Percentiles rank a stretch among this genome's conserved stretches.
phyloP scores from a whole-genome alignment of 2,888 invertebrate species.

The Abrostola triplasia region DNA sequence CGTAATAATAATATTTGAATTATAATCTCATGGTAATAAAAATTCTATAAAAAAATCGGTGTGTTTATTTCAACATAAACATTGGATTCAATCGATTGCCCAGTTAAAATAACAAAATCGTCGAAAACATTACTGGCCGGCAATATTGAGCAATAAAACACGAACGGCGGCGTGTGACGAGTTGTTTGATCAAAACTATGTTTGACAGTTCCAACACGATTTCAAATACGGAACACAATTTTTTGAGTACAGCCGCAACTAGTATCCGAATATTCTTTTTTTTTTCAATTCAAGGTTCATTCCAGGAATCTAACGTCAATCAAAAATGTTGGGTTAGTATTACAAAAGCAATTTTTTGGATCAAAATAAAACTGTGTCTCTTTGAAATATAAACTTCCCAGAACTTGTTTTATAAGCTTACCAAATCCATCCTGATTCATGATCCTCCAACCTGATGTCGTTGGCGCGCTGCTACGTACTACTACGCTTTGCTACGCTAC shows the following conservation, averaged over 20 bases:
- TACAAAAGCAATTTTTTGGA: not conserved
- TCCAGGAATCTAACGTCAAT: not conserved
- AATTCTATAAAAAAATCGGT: not conserved
- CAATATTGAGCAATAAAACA: constrained; percentile 15
- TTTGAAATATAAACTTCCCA: too few species aligned
- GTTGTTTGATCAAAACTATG: constrained; percentile 7
- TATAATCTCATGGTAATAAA: too few species aligned
- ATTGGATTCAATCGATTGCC: not conserved
- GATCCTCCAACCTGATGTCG: constrained; percentile 12
- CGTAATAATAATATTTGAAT: too few species aligned
- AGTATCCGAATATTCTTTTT: not conserved
- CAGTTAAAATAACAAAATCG: constrained; percentile 9
- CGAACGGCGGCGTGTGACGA: constrained; percentile 4
- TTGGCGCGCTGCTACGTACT: not conserved
- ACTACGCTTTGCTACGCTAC: not conserved
- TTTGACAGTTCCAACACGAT: constrained; percentile 2
- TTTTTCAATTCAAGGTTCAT: not conserved
- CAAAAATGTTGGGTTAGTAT: not conserved
- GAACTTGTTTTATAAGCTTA: too few species aligned
- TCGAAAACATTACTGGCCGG: not conserved
- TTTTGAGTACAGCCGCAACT: not conserved
- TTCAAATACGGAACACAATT: constrained; percentile 9
- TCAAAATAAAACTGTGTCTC: not conserved
- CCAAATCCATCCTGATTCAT: too few species aligned
- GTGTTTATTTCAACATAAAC: not conserved